phyloP scores from a whole-genome alignment of 2,888 invertebrate species.

The Agrotis puta region DNA sequence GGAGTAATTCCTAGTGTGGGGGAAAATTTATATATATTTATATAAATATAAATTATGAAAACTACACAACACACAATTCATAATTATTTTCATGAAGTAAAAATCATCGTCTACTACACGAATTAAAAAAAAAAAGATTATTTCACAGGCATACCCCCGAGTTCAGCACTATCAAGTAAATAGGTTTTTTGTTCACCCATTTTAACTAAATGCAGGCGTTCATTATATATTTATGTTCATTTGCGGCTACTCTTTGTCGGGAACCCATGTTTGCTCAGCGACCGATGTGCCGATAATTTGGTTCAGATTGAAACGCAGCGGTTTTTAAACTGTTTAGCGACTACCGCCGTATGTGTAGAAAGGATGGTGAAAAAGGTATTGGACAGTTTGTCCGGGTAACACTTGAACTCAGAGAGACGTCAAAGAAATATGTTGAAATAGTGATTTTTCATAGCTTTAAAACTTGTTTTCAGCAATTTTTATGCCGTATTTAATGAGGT shows the following conservation, averaged over 20 bases:
- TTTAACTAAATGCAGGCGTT: slow-evolving; percentile 65
- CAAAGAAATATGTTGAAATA: neutral
- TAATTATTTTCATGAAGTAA: too few relatives aligned
- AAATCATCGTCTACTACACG: too few relatives aligned
- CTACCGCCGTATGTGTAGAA: neutral
- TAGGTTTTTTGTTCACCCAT: slow-evolving; percentile 59
- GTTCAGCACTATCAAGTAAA: slow-evolving; percentile 19
- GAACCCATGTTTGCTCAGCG: slow-evolving; percentile 44
- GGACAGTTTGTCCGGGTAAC: neutral
- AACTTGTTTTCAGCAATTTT: neutral
- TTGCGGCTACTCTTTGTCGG: slow-evolving; percentile 65
- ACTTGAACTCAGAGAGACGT: neutral
- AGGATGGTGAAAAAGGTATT: neutral
- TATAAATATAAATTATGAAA: too few relatives aligned
- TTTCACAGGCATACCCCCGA: slow-evolving; percentile 5
- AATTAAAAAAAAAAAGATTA: neutral
- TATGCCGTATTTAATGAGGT: too few relatives aligned
- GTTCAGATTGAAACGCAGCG: slow-evolving; percentile 35
- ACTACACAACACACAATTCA: too few relatives aligned
- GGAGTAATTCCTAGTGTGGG: too few relatives aligned
- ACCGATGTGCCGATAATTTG: slow-evolving; percentile 31
- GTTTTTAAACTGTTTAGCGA: slow-evolving; percentile 24
- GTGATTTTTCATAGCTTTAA: neutral
- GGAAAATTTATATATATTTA: too few relatives aligned
- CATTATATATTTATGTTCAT: slow-evolving; percentile 72